These are phyloP conservation scores for Ganaspis brasiliensis DNA, from an alignment of 2,888 invertebrate species.

Conservation along the genomic window DNA sequence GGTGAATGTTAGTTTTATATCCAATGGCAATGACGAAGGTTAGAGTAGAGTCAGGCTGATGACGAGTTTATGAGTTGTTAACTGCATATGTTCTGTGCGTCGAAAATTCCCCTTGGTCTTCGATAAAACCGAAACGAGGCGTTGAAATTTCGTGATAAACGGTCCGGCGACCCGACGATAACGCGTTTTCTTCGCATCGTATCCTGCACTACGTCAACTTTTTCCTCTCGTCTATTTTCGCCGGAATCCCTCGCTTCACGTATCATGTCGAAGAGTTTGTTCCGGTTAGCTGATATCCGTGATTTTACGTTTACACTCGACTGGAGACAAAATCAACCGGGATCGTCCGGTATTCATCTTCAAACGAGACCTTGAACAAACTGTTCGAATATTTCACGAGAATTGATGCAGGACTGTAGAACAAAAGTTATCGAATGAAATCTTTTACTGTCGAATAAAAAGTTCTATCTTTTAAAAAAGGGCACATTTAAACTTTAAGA, in stretches of 20 bases:
- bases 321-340: conserved; percentile 61
- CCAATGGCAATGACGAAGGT: conserved; percentile 48
- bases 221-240: conserved; percentile 42
- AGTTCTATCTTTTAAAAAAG: conserved; percentile 24
- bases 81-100: conserved; percentile 64
- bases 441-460: neutral
- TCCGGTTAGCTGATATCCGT: conserved; percentile 54
- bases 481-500: no score
- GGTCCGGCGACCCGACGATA: conserved; percentile 60
- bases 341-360: conserved; percentile 53
- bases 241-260: conserved; percentile 16
- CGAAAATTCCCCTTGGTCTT: conserved; percentile 64
- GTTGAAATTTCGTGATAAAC: conserved; percentile 70
- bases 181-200: conserved; percentile 58
- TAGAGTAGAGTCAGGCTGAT: conserved; percentile 50
- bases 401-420: neutral
- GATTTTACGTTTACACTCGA: conserved; percentile 59
- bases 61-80: conserved; percentile 76
- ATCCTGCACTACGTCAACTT: conserved; percentile 37
- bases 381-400: conserved; percentile 6
- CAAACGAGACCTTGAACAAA: conserved; percentile 36
- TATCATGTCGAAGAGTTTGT: conserved; percentile 53
- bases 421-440: neutral
- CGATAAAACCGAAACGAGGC: conserved; percentile 73
- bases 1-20: conserved; percentile 40